Evolutionary conservation across 2,797 vertebrate species (phyloP).

Genomic region (Aldrovandia affinis): DNA sequence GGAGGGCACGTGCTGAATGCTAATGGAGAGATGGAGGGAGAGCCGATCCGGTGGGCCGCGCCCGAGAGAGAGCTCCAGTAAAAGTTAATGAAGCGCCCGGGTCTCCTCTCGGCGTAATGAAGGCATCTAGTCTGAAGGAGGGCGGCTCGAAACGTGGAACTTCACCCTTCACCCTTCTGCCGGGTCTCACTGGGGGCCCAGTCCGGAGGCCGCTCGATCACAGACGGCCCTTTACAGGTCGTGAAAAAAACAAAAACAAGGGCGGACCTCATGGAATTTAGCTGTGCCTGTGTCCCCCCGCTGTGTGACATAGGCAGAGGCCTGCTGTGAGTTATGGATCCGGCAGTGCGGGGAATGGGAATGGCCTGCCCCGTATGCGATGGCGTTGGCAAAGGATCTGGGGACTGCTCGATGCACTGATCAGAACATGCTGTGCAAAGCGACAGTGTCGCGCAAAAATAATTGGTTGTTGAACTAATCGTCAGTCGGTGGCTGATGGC

Average conservation of each 20-base stretch:
- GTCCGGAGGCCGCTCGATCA: conserved; percentile 73
- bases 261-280: conserved; percentile 66
- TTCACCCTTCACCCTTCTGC: conserved; percentile 66
- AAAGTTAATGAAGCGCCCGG: conserved; percentile 73
- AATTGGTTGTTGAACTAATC: not conserved
- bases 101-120: conserved; percentile 64
- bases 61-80: conserved; percentile 54
- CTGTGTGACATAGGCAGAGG: no score
- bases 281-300: no score
- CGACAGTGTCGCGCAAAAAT: not conserved
- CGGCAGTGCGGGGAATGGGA: not conserved
- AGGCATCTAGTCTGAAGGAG: conserved; percentile 68
- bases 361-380: not conserved
- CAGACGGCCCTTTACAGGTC: conserved; percentile 68
- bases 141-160: conserved; percentile 63
- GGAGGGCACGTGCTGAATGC: not conserved
- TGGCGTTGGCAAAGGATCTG: not conserved
- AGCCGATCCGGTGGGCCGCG: conserved; percentile 48
- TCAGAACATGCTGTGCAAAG: not conserved
- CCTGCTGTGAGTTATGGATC: not conserved
- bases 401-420: not conserved
- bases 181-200: not conserved
- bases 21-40: not conserved
- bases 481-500: not conserved
- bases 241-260: conserved; percentile 66